Conservation (phyloP, 2,113 vertebrate species). For the Pterocles gutturalis region DNA sequence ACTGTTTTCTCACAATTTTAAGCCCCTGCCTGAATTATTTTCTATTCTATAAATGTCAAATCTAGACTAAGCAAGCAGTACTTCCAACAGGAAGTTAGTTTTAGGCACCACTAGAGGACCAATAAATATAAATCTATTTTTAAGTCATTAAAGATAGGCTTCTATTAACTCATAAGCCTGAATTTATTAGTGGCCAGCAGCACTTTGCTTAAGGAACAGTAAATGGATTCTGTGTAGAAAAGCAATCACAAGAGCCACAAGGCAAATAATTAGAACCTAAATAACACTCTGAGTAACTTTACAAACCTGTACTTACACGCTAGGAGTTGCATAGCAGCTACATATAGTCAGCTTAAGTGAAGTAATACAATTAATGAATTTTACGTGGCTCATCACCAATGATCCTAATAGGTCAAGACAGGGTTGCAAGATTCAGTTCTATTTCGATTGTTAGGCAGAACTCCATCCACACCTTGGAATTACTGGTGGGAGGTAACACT, state of each 20-base stretch:
- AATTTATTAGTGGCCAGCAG: not conserved
- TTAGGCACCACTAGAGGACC: not conserved
- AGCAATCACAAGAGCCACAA: not conserved
- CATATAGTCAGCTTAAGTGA: not conserved
- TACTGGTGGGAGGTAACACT: not conserved
- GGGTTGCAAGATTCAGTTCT: not conserved
- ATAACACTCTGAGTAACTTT: not conserved
- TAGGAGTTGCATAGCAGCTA: not conserved
- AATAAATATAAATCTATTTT: not conserved
- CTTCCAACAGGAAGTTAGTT: not conserved
- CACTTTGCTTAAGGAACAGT: not conserved
- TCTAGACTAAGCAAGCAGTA: not conserved
- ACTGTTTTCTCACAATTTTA: not conserved
- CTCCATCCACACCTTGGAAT: not conserved
- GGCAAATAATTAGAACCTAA: not conserved
- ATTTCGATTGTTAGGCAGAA: not conserved
- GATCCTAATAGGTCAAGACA: not conserved
- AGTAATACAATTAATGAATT: conserved; percentile 3
- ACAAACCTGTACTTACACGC: not conserved
- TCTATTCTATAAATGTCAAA: not conserved
- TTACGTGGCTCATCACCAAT: not conserved
- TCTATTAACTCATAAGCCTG: not conserved
- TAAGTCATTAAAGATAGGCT: not conserved
- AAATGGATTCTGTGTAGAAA: not conserved
- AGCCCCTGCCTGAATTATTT: not conserved